These are phyloP conservation scores for Dipodomys merriami DNA, from an alignment of 2,113 vertebrate species.

Conservation along the genomic window DNA sequence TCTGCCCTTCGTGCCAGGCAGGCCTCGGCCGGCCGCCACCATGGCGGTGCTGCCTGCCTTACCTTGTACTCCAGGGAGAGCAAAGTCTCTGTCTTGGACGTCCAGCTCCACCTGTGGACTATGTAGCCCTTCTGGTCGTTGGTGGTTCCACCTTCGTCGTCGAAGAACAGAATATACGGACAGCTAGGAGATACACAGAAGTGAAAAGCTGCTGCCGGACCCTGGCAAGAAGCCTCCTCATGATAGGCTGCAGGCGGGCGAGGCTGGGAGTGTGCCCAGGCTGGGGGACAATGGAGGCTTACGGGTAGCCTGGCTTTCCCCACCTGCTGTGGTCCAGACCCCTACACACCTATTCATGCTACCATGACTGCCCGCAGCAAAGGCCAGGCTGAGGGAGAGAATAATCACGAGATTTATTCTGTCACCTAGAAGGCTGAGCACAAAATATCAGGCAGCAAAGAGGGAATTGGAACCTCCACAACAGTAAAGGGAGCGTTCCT, in stretches of 20 bases:
- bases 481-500: not conserved
- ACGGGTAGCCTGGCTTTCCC: no score
- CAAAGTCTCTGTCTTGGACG: slow-evolving; percentile 73
- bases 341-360: not conserved
- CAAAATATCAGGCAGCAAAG: not conserved
- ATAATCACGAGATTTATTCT: not conserved
- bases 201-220: not conserved
- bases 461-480: not conserved
- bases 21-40: no score
- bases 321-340: no score
- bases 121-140: slow-evolving; percentile 72
- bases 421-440: not conserved
- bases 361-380: not conserved
- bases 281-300: no score
- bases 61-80: slow-evolving; percentile 82
- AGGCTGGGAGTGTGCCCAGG: not conserved
- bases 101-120: slow-evolving; percentile 81
- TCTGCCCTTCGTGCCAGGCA: no score
- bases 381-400: not conserved
- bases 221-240: not conserved
- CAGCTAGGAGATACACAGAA: slow-evolving; percentile 65
- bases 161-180: slow-evolving; percentile 73
- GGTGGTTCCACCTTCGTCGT: slow-evolving; percentile 76
- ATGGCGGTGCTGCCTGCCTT: not conserved
- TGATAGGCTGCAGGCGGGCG: not conserved